Base-by-base conservation (phyloP, 2,888 invertebrate genomes). In the Dinocampus coccinellae region DNA sequence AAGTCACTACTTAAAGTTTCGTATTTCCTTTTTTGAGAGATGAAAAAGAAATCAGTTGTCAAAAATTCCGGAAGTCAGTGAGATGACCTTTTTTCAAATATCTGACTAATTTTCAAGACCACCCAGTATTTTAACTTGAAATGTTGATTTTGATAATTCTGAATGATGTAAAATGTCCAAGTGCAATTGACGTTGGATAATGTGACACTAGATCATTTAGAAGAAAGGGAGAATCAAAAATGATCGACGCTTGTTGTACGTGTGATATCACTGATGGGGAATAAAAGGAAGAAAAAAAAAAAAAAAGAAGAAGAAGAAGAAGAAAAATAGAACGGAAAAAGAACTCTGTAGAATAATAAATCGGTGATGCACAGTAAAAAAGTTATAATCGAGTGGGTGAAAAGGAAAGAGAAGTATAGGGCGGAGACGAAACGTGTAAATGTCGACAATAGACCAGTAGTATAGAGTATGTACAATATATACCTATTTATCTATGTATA, bases 201-300 rank as follows among this genome's bases (percentile, higher is more conserved):
- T 47, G 16, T 47, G 47, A 47, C 47, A 47, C 47, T 16, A 7
- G 16, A 16, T 16, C 16, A 16, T 47, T 47, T 47, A 47, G 16
- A 47, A 36, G 10, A 36, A 36, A 36, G 36, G 10, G 36, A 36
- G 10, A 10, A 16, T 55, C 26, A 26, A 10, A 55, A 55, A 26
- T 34, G 58, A 58, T 58, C 58, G 33, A 47, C 47, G 47, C 16
- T 16, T 47, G 47, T 47, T 13, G 58, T 58, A 58, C 58, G 58
- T 58, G 58, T 34, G 33, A 16, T 20, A 34, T 58, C 58, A 34
- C 11, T 29, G 58, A 58, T 29, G 58, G 9, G 24, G 24, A 13
- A 39, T 3, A n/a, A n/a, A 42, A 42, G 2, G n/a, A 42, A 42
- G 6, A 16, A 39, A 47, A 47, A 47, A 47, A 47, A 47, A 7